Percentiles rank a stretch among this genome's conserved stretches.
These are phyloP conservation scores for Scylla paramamosain DNA, from an alignment of 1,140 invertebrate genomes.

Conservation along the genomic window DNA sequence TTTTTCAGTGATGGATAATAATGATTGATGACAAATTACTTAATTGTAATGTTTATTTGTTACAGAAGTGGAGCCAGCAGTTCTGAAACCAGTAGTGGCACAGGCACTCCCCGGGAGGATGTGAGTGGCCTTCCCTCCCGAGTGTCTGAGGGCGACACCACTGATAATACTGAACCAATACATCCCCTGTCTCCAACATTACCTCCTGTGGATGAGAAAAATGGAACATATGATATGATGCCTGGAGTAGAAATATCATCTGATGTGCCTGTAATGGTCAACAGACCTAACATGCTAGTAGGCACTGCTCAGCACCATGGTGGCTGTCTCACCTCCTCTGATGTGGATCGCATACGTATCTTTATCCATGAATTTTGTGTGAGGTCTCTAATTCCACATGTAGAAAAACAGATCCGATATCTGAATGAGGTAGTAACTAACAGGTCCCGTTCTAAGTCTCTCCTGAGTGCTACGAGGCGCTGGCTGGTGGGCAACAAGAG, in stretches of 20 bases:
- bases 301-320: slow-evolving; percentile 64
- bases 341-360: slow-evolving; percentile 90
- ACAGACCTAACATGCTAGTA: slow-evolving; percentile 50
- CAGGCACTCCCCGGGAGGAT: slow-evolving; percentile 72
- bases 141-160: slow-evolving; percentile 73
- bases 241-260: slow-evolving; percentile 65
- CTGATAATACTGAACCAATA: slow-evolving; percentile 59
- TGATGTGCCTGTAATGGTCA: slow-evolving; percentile 71
- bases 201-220: slow-evolving; percentile 67
- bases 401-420: slow-evolving; percentile 91
- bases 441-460: slow-evolving; percentile 83
- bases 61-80: slow-evolving; percentile 64
- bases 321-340: slow-evolving; percentile 79
- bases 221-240: slow-evolving; percentile 66
- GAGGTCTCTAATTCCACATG: slow-evolving; percentile 90
- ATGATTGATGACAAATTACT: no score
- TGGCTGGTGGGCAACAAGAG: slow-evolving; percentile 92
- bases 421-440: slow-evolving; percentile 87
- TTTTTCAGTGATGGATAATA: no score
- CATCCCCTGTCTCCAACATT: slow-evolving; percentile 76
- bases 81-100: slow-evolving; percentile 74
- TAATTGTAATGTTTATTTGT: neutral
- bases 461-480: slow-evolving; percentile 95
- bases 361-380: slow-evolving; percentile 88
- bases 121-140: slow-evolving; percentile 70